Conservation (phyloP, 2,113 vertebrate species). For the Clarias gariepinus region DNA sequence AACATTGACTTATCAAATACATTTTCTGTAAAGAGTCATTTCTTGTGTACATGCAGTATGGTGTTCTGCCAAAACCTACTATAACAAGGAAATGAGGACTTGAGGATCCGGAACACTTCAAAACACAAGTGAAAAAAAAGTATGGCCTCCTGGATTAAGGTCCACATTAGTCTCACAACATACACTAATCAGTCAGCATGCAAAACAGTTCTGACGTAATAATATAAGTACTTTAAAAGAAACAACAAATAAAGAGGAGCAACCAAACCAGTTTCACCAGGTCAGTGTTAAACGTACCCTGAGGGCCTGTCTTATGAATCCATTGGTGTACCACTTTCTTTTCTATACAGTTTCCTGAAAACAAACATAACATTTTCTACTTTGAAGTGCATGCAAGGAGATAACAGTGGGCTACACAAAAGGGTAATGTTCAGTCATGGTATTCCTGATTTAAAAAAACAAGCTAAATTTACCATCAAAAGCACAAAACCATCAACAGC, state of each 20-base stretch:
- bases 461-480: background rate
- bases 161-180: background rate
- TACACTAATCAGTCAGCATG: background rate
- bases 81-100: background rate
- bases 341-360: background rate
- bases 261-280: constrained; percentile 8
- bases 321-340: constrained; percentile 5
- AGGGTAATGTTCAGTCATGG: background rate
- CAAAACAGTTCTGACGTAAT: background rate
- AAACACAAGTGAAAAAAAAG: background rate
- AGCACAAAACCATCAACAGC: background rate
- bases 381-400: background rate
- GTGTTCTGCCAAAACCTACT: background rate
- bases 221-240: background rate
- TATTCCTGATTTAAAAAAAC: background rate
- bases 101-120: background rate
- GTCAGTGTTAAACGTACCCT: background rate
- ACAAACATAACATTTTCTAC: background rate
- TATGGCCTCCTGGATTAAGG: background rate
- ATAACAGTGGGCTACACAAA: background rate
- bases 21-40: background rate
- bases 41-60: background rate
- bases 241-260: background rate
- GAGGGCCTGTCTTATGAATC: background rate
- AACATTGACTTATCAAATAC: background rate